Evolutionary conservation across 2,888 invertebrate species (phyloP).

Genomic region (Polia nebulosa): DNA sequence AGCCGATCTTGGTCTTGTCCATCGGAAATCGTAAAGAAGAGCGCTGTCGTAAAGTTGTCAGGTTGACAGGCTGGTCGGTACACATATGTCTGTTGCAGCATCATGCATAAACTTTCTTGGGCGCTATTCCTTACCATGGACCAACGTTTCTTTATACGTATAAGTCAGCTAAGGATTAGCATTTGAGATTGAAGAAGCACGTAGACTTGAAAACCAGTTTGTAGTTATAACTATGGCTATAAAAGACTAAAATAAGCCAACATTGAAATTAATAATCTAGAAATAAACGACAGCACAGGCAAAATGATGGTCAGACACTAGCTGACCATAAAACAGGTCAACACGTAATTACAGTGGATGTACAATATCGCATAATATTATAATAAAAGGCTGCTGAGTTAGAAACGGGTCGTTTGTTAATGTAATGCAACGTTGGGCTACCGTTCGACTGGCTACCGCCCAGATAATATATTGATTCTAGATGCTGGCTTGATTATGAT

Average conservation of each 20-base stretch:
- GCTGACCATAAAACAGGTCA: slow-evolving; percentile 67
- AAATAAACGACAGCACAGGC: slow-evolving; percentile 53
- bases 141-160: slow-evolving; percentile 53
- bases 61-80: slow-evolving; percentile 62
- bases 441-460: slow-evolving; percentile 69
- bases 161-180: slow-evolving; percentile 45
- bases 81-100: slow-evolving; percentile 65
- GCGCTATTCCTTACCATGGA: slow-evolving; percentile 56
- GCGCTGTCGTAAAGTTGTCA: slow-evolving; percentile 68
- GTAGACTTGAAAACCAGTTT: slow-evolving; percentile 31
- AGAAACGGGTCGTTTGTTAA: slow-evolving; percentile 73
- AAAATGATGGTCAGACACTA: slow-evolving; percentile 48
- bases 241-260: slow-evolving; percentile 47
- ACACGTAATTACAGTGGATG: slow-evolving; percentile 69
- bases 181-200: slow-evolving; percentile 43
- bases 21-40: slow-evolving; percentile 74
- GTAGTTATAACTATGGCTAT: slow-evolving; percentile 40
- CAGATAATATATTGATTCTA: slow-evolving; percentile 74
- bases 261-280: slow-evolving; percentile 54
- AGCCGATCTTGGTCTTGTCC: slow-evolving; percentile 68
- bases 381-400: slow-evolving; percentile 70
- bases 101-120: slow-evolving; percentile 65
- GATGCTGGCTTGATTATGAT: slow-evolving; percentile 77
- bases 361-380: slow-evolving; percentile 70
- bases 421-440: slow-evolving; percentile 72